These are phyloP conservation scores for Eugnorisma glareosa DNA, from an alignment of 2,888 invertebrate genomes.

Conservation along the genomic window DNA sequence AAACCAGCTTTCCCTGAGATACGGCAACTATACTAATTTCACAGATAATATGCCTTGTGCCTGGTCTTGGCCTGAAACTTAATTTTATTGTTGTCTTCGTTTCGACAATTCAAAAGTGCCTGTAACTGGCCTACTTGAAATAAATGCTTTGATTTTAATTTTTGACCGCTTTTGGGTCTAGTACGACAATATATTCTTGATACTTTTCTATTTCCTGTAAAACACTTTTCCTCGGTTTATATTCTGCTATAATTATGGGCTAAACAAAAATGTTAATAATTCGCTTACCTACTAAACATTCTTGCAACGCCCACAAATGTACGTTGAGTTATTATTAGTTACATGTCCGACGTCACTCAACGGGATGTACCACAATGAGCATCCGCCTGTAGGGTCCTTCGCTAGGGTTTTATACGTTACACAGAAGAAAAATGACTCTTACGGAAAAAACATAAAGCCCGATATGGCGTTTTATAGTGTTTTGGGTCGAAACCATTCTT, in stretches of 20 bases:
- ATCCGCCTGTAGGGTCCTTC: conserved; percentile 18
- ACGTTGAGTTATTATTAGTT: not conserved
- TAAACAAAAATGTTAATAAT: not conserved
- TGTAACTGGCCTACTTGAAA: too few relatives aligned
- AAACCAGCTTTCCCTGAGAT: too few relatives aligned
- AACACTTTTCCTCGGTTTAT: not conserved
- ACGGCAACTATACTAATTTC: too few relatives aligned
- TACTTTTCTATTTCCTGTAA: not conserved
- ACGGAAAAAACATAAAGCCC: not conserved
- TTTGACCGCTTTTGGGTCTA: too few relatives aligned
- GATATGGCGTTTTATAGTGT: conserved; percentile 10
- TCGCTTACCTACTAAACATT: not conserved
- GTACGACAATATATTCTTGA: too few relatives aligned
- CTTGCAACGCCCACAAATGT: not conserved
- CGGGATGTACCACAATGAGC: conserved; percentile 26
- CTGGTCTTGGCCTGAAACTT: too few relatives aligned
- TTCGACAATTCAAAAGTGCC: too few relatives aligned
- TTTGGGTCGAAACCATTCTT: not conserved
- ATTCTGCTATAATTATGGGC: not conserved
- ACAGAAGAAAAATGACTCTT: conserved; percentile 12
- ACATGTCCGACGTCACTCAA: not conserved
- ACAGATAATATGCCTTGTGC: too few relatives aligned
- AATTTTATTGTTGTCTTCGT: too few relatives aligned
- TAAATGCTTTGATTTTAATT: too few relatives aligned
- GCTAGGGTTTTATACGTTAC: not conserved